Base-by-base conservation (phyloP, 2,113 vertebrate genomes). In the Promerops cafer region DNA sequence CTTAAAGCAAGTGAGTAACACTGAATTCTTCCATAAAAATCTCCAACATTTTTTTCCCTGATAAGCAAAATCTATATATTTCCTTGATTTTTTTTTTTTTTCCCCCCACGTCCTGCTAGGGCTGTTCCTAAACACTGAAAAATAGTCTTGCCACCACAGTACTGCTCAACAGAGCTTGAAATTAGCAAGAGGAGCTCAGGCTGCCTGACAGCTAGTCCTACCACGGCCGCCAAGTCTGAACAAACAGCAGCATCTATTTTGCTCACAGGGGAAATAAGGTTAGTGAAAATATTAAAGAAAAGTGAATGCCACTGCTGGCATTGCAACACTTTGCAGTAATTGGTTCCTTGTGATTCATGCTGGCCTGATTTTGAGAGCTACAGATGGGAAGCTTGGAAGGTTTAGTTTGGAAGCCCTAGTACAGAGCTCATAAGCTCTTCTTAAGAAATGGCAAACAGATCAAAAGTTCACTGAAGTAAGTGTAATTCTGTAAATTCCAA, bases 281-380 rank as follows among this genome's bases (percentile, higher is more conserved):
- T 97, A 95, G 95, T 86, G 89, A 95, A 98, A 98, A 98, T 97
- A 97, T 93, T 96, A 97, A 97, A 97, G 96, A 94, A 96, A 97
- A 57, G 78, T 90, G 97, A 97, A 96, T 96, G 93, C 61, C 80
- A 89, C 79, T 92, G 93, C 92, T 82, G 88, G 95, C 91, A 89
- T 85, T 91, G 94, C 69, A 96, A 94, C 81, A 93, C 71, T 98
- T 95, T 83, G 70, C 71, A 70, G 80, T 96, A 97, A 97, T 96
- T 97, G 96, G 90, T 75, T 97, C 68, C 91, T 95, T 92, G 80
- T 87, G 68, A 97, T 97, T 97, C 94, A 85, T 79, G 63, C 90
- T 95, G 91, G 82, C 33, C 86, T 96, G 87, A 91, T 80, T 96
- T 90, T 92, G 74, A 94, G 89, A 96, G n/a, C 63, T 92, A 74